These are phyloP conservation scores for Lymantria monacha DNA, from an alignment of 2,888 invertebrate species.

Conservation along the genomic window DNA sequence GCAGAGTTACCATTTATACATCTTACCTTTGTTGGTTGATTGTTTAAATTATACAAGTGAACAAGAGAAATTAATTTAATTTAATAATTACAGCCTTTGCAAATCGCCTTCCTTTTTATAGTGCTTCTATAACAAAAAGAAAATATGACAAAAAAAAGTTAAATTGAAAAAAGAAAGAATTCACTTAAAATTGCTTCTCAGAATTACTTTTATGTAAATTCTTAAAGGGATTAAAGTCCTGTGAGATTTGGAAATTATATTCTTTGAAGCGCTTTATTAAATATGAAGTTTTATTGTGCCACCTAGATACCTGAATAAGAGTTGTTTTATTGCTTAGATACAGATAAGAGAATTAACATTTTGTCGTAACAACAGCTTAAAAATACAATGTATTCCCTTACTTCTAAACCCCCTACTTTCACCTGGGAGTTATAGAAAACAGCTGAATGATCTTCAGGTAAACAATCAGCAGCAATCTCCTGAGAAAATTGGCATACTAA, in stretches of 20 bases:
- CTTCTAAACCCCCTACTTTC: too few relatives aligned
- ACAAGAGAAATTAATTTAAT: neutral
- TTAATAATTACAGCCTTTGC: neutral
- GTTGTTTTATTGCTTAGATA: too few relatives aligned
- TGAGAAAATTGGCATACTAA: too few relatives aligned
- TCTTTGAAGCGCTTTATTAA: neutral
- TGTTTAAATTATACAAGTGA: conserved; percentile 15
- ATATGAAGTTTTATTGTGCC: too few relatives aligned
- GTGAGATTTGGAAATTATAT: neutral
- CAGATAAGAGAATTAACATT: too few relatives aligned
- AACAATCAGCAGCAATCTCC: too few relatives aligned
- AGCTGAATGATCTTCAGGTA: too few relatives aligned
- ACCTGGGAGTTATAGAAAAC: too few relatives aligned
- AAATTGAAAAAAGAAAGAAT: neutral
- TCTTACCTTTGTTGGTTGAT: conserved; percentile 10
- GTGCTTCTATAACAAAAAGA: neutral
- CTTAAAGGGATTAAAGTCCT: neutral
- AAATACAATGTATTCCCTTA: too few relatives aligned
- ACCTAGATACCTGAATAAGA: too few relatives aligned
- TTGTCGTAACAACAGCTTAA: too few relatives aligned
- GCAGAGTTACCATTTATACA: conserved; percentile 13
- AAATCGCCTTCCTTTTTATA: neutral
- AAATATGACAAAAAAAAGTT: neutral
- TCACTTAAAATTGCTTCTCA: neutral
- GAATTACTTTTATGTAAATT: neutral